A percentile compares a stretch with the other conserved stretches of the same genome.
These are phyloP conservation scores for Lasioglossum vierecki DNA, from an alignment of 2,888 invertebrate genomes.

Conservation along the genomic window DNA sequence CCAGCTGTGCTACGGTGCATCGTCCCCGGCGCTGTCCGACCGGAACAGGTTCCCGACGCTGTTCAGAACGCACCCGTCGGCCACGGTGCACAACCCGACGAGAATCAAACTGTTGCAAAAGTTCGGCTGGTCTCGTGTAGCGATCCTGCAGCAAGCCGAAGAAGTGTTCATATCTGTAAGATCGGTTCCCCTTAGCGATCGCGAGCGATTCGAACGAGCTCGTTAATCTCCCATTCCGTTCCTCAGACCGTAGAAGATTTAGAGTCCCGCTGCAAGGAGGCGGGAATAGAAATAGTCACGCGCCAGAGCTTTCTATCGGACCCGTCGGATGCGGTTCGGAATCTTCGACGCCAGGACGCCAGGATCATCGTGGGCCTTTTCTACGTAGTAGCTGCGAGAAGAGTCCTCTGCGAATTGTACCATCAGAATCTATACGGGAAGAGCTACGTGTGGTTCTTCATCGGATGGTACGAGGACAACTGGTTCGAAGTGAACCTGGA, in stretches of 20 bases:
- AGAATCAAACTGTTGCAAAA: constrained; percentile 98
- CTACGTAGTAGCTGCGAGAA: constrained; percentile 98
- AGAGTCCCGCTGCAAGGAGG: constrained; percentile 96
- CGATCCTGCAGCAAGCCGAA: constrained; percentile 98
- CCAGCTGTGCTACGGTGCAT: constrained; percentile 99
- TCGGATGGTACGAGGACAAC: constrained; percentile 99
- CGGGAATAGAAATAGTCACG: constrained; percentile 97
- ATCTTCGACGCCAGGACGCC: constrained; percentile 97
- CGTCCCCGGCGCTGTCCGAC: constrained; percentile 98
- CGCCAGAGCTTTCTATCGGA: constrained; percentile 98
- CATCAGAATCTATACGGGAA: constrained; percentile 97
- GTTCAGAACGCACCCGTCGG: constrained; percentile 99
- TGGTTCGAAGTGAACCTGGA: constrained; percentile 97
- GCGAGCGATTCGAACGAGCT: neutral
- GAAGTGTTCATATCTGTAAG: constrained; percentile 97
- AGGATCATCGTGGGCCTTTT: constrained; percentile 99
- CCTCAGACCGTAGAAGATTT: constrained; percentile 97
- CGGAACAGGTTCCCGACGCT: constrained; percentile 98
- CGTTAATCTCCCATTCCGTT: neutral
- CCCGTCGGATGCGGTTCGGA: constrained; percentile 97
- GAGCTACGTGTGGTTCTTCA: constrained; percentile 99
- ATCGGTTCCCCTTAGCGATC: constrained; percentile 18
- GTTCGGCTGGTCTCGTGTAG: constrained; percentile 98
- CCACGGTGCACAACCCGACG: constrained; percentile 99
- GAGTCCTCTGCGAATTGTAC: constrained; percentile 98